phyloP scores from a whole-genome alignment of 2,113 vertebrate genomes.

The Ciconia stormi region DNA sequence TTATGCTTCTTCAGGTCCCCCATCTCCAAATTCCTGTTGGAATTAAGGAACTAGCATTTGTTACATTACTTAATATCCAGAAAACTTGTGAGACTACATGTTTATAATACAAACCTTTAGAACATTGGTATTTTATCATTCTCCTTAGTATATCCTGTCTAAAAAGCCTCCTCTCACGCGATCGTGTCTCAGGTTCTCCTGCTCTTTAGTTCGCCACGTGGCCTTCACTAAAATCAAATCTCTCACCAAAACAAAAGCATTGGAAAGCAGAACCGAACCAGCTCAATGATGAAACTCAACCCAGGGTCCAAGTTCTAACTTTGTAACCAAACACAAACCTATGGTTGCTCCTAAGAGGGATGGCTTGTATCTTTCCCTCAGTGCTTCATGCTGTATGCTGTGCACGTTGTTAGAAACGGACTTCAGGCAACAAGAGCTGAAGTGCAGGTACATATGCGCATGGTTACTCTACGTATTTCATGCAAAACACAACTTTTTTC shows the following conservation, averaged over 20 bases:
- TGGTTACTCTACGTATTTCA: rapidly evolving
- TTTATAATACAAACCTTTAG: neutral
- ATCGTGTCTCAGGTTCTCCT: neutral
- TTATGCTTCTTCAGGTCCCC: neutral
- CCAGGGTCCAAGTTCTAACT: neutral
- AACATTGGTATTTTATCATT: rapidly evolving
- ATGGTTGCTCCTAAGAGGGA: rapidly evolving
- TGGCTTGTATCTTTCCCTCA: rapidly evolving
- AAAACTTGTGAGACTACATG: neutral
- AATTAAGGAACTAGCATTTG: neutral
- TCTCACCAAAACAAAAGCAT: neutral
- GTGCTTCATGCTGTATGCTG: rapidly evolving
- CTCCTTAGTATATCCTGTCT: neutral
- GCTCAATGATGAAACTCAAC: neutral
- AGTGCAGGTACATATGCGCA: rapidly evolving
- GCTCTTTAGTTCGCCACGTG: neutral
- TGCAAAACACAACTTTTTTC: neutral
- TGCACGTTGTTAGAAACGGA: neutral
- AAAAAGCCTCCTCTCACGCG: neutral
- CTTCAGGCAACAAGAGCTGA: neutral
- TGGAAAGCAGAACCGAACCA: rapidly evolving
- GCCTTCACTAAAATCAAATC: neutral
- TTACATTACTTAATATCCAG: neutral
- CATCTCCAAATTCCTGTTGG: neutral
- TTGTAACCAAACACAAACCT: neutral